These are phyloP conservation scores for Oncorhynchus tshawytscha DNA, from an alignment of 2,113 vertebrate species.

Conservation along the genomic window DNA sequence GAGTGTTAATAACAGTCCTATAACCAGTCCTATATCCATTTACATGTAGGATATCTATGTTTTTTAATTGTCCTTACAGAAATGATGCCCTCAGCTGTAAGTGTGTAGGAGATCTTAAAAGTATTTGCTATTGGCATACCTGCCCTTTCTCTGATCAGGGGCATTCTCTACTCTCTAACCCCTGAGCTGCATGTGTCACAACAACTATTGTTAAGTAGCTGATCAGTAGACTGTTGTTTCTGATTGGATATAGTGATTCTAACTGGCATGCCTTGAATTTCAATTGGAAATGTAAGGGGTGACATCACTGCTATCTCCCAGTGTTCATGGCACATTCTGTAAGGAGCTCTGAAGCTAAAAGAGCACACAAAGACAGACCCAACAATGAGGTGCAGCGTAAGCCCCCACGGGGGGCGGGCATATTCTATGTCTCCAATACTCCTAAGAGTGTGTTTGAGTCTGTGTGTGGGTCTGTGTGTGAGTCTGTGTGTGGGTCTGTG, in stretches of 20 bases:
- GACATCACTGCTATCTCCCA: constrained; percentile 45
- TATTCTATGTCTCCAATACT: no score
- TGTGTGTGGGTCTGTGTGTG: not conserved
- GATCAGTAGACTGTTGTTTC: not conserved
- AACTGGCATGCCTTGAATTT: constrained; percentile 53
- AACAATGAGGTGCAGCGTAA: constrained; percentile 30
- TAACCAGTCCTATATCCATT: no score
- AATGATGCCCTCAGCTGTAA: no score
- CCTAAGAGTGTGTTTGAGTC: constrained; percentile 14
- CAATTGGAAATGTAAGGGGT: constrained; percentile 42
- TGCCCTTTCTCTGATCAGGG: no score
- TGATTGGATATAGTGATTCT: not conserved
- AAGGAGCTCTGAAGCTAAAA: constrained; percentile 11
- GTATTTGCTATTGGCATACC: no score
- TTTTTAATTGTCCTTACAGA: no score
- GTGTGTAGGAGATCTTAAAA: no score
- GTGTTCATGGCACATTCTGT: constrained; percentile 30
- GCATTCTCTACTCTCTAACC: no score
- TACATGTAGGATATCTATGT: no score
- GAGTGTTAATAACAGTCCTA: no score
- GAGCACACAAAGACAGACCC: constrained; percentile 41
- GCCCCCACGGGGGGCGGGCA: constrained; percentile 5
- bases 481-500: not conserved
- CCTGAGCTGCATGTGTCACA: not conserved
- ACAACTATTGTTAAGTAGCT: not conserved